Evolutionary conservation across 37 sponge, comb jelly and placozoan genomes (phyloP).

Genomic region (Ianthella basta): DNA sequence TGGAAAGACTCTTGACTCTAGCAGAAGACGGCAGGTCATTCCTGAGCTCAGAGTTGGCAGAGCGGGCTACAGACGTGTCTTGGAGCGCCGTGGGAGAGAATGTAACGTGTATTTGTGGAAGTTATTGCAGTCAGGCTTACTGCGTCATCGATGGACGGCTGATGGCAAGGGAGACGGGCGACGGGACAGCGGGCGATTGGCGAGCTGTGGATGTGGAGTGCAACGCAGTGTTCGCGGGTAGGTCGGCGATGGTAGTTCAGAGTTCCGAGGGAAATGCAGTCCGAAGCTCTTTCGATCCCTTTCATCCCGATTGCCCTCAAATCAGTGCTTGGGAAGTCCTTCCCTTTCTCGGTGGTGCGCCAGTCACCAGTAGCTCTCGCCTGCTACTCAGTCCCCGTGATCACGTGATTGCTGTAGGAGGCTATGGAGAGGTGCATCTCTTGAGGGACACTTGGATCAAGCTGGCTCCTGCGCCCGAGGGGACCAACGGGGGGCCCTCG

Average conservation of each 20-base stretch:
- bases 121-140: not conserved
- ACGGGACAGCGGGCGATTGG: not conserved
- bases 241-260: not conserved
- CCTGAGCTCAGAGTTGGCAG: not conserved
- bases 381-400: slow-evolving; percentile 9
- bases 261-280: not conserved
- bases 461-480: not conserved
- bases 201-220: not conserved
- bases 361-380: not conserved
- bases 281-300: not conserved
- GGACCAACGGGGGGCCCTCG: no score
- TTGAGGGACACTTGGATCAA: not conserved
- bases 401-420: slow-evolving; percentile 4
- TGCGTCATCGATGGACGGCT: slow-evolving; percentile 1
- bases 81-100: not conserved
- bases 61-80: no score
- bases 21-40: not conserved
- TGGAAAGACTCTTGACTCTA: not conserved
- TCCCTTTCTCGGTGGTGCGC: not conserved
- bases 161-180: not conserved
- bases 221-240: not conserved
- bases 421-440: not conserved
- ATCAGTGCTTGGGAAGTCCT: not conserved
- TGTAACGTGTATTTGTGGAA: not conserved
- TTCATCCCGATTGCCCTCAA: not conserved